These are phyloP conservation scores for Ptychodera flava DNA, from an alignment of 35 echinoderm and acorn worm genomes.

Conservation along the genomic window DNA sequence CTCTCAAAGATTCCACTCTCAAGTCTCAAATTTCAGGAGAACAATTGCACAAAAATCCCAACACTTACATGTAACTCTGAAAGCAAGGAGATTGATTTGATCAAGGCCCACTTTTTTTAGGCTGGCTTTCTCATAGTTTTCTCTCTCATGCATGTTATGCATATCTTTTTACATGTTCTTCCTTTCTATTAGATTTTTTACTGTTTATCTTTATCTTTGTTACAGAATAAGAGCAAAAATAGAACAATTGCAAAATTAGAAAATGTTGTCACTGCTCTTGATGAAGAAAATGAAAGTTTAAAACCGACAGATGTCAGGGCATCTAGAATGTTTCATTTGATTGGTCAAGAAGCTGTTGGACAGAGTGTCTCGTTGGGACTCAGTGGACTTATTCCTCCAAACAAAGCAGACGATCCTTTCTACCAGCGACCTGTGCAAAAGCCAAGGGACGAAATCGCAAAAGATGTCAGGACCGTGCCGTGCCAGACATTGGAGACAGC, in stretches of 20 bases:
- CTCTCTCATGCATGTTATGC: no score
- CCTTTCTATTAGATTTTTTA: no score
- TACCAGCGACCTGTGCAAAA: background rate
- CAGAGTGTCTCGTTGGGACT: background rate
- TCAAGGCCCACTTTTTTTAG: no score
- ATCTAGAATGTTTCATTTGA: background rate
- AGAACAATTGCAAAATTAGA: constrained; percentile 80
- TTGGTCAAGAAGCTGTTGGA: background rate
- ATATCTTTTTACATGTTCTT: no score
- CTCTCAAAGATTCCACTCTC: no score
- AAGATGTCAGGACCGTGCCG: constrained; percentile 58
- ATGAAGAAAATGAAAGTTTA: background rate
- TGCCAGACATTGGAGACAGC: constrained; percentile 92
- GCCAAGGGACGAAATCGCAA: constrained; percentile 15
- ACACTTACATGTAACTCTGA: no score
- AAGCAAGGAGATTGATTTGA: no score
- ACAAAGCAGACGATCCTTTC: background rate
- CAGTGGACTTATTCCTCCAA: background rate
- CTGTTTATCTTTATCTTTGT: no score
- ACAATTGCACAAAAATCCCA: no score
- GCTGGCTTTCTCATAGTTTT: no score
- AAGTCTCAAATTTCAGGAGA: no score
- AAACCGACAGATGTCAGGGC: background rate
- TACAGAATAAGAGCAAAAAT: constrained; percentile 70
- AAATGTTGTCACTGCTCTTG: background rate